phyloP scores from a whole-genome alignment of 2,888 invertebrate species.

The Troides oblongomaculatus region DNA sequence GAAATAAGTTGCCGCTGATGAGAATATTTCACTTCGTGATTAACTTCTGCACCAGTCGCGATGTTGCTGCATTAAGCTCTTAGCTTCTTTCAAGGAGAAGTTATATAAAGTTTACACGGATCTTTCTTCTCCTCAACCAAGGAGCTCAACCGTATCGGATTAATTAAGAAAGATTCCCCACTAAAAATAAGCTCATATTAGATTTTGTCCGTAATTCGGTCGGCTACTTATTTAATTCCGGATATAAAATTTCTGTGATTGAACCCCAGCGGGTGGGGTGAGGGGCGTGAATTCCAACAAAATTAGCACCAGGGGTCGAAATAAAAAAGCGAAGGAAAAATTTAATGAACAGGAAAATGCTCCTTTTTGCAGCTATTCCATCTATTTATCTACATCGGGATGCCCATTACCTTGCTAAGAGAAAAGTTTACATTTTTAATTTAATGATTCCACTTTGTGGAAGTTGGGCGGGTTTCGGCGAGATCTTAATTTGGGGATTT shows the following conservation, averaged over 20 bases:
- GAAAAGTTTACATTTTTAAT: conserved; percentile 82
- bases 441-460: conserved; percentile 82
- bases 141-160: conserved; percentile 46
- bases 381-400: conserved; percentile 81
- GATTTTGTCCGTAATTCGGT: conserved; percentile 73
- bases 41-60: conserved; percentile 44
- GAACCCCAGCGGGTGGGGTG: conserved; percentile 77
- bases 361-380: conserved; percentile 81
- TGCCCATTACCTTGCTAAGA: conserved; percentile 82
- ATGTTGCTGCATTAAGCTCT: conserved; percentile 4
- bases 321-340: conserved; percentile 81
- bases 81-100: neutral
- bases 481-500: conserved; percentile 81
- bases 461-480: conserved; percentile 80
- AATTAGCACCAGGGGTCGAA: conserved; percentile 82
- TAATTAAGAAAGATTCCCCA: conserved; percentile 66
- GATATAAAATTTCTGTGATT: conserved; percentile 81
- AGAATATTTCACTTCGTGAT: conserved; percentile 67
- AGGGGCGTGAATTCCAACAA: conserved; percentile 82
- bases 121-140: conserved; percentile 19
- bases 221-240: conserved; percentile 80
- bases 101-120: conserved; percentile 12
- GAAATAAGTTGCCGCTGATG: conserved; percentile 71
- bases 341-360: conserved; percentile 82
- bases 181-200: conserved; percentile 74